Percentiles rank a stretch among this genome's conserved stretches.
These are phyloP conservation scores for Epinephelus cyanopodus DNA, from an alignment of 2,113 vertebrate species.

Conservation along the genomic window DNA sequence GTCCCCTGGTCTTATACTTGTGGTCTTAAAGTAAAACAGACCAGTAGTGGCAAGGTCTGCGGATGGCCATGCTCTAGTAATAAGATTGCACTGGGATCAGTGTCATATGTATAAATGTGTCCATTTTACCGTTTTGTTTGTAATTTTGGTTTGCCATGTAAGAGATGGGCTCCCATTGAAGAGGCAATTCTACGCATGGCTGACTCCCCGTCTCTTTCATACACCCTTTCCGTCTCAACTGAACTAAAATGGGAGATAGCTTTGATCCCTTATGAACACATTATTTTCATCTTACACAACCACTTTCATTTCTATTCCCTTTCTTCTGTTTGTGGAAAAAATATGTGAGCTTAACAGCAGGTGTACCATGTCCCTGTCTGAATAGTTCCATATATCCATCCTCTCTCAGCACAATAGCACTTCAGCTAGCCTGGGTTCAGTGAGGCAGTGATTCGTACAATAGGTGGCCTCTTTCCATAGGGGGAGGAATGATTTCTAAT, in stretches of 20 bases:
- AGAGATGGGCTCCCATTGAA: slow-evolving; percentile 54
- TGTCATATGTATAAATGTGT: slow-evolving; percentile 52
- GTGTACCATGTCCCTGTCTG: slow-evolving; percentile 9
- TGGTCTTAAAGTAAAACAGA: slow-evolving; percentile 14
- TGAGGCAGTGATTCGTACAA: slow-evolving; percentile 46
- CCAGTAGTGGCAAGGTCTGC: background rate
- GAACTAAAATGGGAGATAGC: slow-evolving; percentile 38
- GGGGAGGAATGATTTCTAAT: slow-evolving; percentile 58
- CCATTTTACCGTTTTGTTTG: slow-evolving; percentile 39
- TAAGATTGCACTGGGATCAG: slow-evolving; percentile 44
- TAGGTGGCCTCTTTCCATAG: slow-evolving; percentile 49
- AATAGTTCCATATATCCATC: slow-evolving; percentile 38
- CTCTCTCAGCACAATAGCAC: slow-evolving; percentile 33
- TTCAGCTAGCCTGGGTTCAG: slow-evolving; percentile 24
- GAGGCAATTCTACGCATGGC: slow-evolving; percentile 51
- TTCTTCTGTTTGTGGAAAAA: slow-evolving; percentile 4
- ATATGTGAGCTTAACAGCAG: background rate
- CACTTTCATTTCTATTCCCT: slow-evolving; percentile 31
- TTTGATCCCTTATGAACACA: slow-evolving; percentile 37
- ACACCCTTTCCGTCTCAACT: slow-evolving; percentile 25
- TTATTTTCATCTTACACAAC: slow-evolving; percentile 37
- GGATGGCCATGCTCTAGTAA: background rate
- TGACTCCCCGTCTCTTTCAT: slow-evolving; percentile 41
- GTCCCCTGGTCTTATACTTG: background rate
- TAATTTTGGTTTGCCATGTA: slow-evolving; percentile 32